These are phyloP conservation scores for Norana najaformis DNA, from an alignment of 2,888 invertebrate species.

Conservation along the genomic window DNA sequence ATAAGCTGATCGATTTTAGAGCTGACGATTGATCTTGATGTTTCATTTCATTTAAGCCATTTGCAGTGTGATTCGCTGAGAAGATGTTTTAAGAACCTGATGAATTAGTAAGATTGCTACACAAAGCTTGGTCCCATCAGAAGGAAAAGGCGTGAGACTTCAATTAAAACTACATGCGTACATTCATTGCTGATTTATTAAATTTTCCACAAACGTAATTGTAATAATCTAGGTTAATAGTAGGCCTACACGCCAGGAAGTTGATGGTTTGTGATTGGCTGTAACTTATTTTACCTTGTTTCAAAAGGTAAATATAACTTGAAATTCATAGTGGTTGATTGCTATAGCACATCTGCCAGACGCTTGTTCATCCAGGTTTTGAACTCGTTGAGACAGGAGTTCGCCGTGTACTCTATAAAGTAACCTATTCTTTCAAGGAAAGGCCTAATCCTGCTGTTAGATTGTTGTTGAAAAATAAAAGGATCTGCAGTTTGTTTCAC, in stretches of 20 bases:
- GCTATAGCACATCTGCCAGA: background rate
- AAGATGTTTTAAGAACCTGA: background rate
- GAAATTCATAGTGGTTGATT: background rate
- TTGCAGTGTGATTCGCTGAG: background rate
- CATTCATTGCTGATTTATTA: background rate
- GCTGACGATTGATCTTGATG: background rate
- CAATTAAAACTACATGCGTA: background rate
- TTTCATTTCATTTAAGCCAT: background rate
- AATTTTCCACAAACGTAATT: background rate
- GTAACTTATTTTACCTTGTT: background rate
- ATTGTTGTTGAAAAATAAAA: background rate
- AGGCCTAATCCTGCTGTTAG: no score
- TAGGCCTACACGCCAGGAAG: no score
- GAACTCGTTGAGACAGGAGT: no score
- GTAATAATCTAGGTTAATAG: background rate
- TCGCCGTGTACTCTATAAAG: no score
- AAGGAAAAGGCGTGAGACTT: background rate
- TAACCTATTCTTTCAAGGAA: no score
- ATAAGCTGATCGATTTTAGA: slow-evolving; percentile 62
- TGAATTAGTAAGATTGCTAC: background rate
- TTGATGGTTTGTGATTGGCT: background rate
- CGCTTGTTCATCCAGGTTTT: no score
- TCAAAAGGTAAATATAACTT: background rate
- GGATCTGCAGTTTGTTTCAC: background rate
- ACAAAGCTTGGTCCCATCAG: background rate